Evolutionary conservation across 2,113 vertebrate genomes (phyloP), one percentile per base, ranked within the genome.

Genomic region (Carlito syrichta): DNA sequence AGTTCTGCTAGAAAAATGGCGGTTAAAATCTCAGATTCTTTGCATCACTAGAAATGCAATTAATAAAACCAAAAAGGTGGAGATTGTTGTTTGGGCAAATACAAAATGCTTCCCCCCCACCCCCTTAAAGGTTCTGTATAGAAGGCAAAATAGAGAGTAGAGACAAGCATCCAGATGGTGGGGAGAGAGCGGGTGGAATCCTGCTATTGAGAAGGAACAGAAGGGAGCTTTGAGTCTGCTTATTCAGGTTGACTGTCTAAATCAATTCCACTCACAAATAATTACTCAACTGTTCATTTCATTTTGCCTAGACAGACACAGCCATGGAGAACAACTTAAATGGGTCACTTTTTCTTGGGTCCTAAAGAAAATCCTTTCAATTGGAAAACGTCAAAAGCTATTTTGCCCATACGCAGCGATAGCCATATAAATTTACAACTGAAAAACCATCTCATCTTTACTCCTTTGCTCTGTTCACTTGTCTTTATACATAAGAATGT

Each of bases 21-120:
- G 52, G n/a, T 45, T 95, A 89, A 97, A 98, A 97, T 50, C 89
- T 96, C 66, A 88, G 91, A 97, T 84, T 95, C 84, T 96, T 77
- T 40, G 2, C 60, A 94, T 71, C 97, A 97, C 95, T 95, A 97
- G 86, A 98, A 98, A 98, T 66, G 83, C 86, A 93, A 87, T 89
- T 96, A 95, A 97, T 95, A 78, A 96, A 97, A 98, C 76, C 69
- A 95, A 35, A 92, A 68, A 82, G 89, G 6, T 77, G 22, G 27
- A 9, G 12, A 35, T 22, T 63, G 56, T 43, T 79, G 40, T 76
- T 60, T 84, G 60, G 96, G 52, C 85, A 89, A 86, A 94, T 95
- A 77, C 92, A 96, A 97, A 97, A 78, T 93, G 63, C 5, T 95
- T 14, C 5, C 4, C 30, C 6, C 43, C 13, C 6, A 10, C 30